Evolutionary conservation across 2,888 invertebrate genomes (phyloP).

Genomic region (Tenthredo mesomela): DNA sequence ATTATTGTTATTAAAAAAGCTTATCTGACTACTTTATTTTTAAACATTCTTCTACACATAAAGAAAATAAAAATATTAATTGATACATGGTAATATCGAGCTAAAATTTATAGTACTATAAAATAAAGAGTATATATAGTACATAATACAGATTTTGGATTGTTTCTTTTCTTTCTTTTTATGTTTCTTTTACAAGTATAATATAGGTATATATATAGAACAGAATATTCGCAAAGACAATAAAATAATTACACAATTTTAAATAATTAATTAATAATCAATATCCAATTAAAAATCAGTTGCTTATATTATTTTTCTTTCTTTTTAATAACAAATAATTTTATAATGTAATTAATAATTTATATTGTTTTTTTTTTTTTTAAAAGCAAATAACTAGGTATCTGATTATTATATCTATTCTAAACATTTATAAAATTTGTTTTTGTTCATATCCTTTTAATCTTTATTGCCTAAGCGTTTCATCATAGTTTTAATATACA

Average conservation of each 20-base stretch:
- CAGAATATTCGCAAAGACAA: not conserved
- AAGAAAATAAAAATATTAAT: constrained; percentile 45
- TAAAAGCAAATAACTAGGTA: constrained; percentile 35
- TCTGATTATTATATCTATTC: constrained; percentile 39
- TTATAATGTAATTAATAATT: constrained; percentile 31
- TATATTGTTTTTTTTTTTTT: constrained; percentile 18
- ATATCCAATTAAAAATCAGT: constrained; percentile 17
- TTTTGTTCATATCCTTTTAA: not conserved
- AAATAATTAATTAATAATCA: not conserved
- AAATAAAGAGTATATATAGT: not conserved
- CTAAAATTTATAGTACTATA: not conserved
- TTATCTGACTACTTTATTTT: constrained; percentile 53
- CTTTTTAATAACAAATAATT: constrained; percentile 21
- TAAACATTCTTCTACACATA: constrained; percentile 42
- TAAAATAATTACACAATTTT: not conserved
- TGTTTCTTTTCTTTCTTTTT: not conserved
- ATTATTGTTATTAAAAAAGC: constrained; percentile 53
- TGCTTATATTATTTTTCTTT: not conserved
- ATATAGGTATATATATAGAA: not conserved
- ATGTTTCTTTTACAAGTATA: not conserved
- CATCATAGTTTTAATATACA: constrained; percentile 42
- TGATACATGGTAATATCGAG: constrained; percentile 10
- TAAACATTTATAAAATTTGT: constrained; percentile 48
- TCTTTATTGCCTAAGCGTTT: constrained; percentile 52
- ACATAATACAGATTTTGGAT: constrained; percentile 34